Conservation (phyloP, 1,140 invertebrate species). For the Frieseomelitta varia region DNA sequence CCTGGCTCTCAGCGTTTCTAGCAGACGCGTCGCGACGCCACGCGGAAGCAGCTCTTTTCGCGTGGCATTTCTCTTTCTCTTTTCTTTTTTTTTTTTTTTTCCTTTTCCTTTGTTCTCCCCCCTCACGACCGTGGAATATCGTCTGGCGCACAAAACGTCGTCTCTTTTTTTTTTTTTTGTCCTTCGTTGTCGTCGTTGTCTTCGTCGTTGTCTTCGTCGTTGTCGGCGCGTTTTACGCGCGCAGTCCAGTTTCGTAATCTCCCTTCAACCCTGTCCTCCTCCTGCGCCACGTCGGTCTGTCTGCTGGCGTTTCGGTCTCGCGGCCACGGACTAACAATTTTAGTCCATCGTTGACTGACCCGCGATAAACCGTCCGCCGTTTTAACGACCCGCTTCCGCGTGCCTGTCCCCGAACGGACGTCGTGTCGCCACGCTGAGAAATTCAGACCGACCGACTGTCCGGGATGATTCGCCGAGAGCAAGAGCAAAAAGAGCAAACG, state of each 20-base stretch:
- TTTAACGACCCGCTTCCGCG: constrained; percentile 35
- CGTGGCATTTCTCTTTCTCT: background rate
- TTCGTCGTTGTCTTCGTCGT: background rate
- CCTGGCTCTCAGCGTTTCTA: background rate
- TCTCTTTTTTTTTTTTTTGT: background rate
- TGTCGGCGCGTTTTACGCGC: constrained; percentile 19
- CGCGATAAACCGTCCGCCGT: constrained; percentile 28
- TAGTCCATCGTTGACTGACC: constrained; percentile 30
- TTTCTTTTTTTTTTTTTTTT: no score
- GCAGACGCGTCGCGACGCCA: background rate
- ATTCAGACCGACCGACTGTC: no score
- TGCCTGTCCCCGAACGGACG: background rate
- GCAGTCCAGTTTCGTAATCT: constrained; percentile 6
- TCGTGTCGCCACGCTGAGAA: background rate
- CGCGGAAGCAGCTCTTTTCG: constrained; percentile 3
- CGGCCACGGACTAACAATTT: constrained; percentile 41
- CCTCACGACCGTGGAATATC: background rate
- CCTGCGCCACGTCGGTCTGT: background rate
- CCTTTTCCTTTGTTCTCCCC: rapidly evolving
- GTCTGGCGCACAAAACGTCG: background rate
- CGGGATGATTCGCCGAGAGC: background rate
- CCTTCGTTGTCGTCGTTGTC: background rate
- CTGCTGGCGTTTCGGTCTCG: constrained; percentile 27
- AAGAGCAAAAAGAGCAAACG: background rate
- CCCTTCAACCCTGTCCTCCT: no score